Base-by-base conservation (phyloP, 2,888 invertebrate genomes). In the Ornithoptera alexandrae region DNA sequence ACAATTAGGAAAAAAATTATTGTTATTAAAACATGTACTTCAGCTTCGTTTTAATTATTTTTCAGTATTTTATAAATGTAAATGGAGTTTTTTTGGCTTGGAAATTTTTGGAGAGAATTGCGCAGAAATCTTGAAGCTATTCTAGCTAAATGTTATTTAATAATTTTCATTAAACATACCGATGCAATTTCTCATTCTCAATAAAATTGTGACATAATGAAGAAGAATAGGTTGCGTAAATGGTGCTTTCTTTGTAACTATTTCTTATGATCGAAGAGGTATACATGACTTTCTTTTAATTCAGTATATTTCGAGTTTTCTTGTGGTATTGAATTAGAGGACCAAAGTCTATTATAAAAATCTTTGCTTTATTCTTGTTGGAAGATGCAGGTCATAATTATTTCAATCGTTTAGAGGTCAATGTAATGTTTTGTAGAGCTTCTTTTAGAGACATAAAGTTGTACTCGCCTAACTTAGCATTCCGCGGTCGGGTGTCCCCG, bases 401-500 rank as follows among this genome's bases (percentile, higher is more conserved):
- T 71, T 76, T 59, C 67, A 71, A 74, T 74, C 73, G 74, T 78
- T 83, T 82, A 79, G 81, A 85, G 85, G 85, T 84, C 84, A 82
- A 74, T 73, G 72, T 74, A 73, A 75, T 73, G 56, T 74, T 72
- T 72, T 68, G 57, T 72, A 64, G 22, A 69, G 73, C 77, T 77
- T 77, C 74, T 71, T 74, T 76, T 74, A 72, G 70, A 76, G 46
- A 58, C 62, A 71, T 72, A 66, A 70, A 72, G 72, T 71, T 72
- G 72, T 75, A 76, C 75, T 74, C 74, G 74, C 75, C 73, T 46
- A 77, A 75, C 76, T 77, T 79, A 83, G 77, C 90, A 92, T 86
- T 87, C 82, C 82, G 86, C 87, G 85, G 77, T 81, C 79, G 84
- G 77, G 84, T 84, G 86, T 85, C 86, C 73, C 78, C 78, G 82